These are phyloP conservation scores for Aporophyla lueneburgensis DNA, from an alignment of 2,888 invertebrate genomes.

Conservation along the genomic window DNA sequence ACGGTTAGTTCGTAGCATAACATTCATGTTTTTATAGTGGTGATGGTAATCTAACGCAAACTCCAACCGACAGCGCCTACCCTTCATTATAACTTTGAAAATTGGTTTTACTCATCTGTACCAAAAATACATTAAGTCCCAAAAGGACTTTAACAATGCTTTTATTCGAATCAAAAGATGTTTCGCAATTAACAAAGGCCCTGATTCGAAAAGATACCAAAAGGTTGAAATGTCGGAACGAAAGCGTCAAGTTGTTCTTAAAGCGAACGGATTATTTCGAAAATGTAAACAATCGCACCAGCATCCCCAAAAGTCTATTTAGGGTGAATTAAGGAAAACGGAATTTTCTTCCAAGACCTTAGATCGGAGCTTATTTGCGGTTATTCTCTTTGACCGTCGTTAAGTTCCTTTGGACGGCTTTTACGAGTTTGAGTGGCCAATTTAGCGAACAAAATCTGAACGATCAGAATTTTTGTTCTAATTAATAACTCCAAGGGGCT, in stretches of 20 bases:
- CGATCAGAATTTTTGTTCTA: conserved; percentile 90
- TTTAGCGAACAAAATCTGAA: conserved; percentile 89
- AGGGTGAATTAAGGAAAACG: conserved; percentile 89
- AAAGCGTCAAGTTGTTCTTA: conserved; percentile 74
- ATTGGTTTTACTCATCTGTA: conserved; percentile 31
- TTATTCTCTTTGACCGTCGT: conserved; percentile 91
- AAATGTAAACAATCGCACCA: conserved; percentile 86
- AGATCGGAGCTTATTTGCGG: conserved; percentile 90
- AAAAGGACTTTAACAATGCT: conserved; percentile 31
- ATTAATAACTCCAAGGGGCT: conserved; percentile 87
- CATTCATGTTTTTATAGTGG: conserved; percentile 24
- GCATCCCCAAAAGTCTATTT: conserved; percentile 85
- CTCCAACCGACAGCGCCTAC: background rate
- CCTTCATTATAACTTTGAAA: conserved; percentile 28
- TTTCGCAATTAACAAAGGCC: conserved; percentile 58
- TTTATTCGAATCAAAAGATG: conserved; percentile 55
- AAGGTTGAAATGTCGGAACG: conserved; percentile 66
- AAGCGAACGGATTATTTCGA: conserved; percentile 81
- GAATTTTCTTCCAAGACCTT: conserved; percentile 87
- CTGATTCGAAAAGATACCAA: conserved; percentile 52
- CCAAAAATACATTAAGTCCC: conserved; percentile 25
- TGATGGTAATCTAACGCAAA: conserved; percentile 9
- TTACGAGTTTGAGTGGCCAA: conserved; percentile 90
- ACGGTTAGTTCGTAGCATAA: conserved; percentile 21
- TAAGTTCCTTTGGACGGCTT: conserved; percentile 89